These are phyloP conservation scores for Caerostris extrusa DNA, from an alignment of 1,140 invertebrate species.

Conservation along the genomic window DNA sequence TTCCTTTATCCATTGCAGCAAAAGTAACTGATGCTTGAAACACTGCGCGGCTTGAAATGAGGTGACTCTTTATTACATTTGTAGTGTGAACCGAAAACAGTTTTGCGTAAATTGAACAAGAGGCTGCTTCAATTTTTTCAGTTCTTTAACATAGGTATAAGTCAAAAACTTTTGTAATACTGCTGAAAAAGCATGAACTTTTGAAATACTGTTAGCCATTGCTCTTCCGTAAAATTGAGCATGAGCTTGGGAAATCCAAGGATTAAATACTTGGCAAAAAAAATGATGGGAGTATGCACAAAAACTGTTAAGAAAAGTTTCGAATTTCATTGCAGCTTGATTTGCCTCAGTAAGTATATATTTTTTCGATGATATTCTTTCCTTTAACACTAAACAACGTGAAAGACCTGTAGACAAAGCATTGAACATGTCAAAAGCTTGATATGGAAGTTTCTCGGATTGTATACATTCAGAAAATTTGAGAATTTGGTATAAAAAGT, in stretches of 20 bases:
- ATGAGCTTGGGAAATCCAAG: slow-evolving; percentile 24
- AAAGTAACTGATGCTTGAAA: slow-evolving; percentile 55
- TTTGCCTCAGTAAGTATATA: background rate
- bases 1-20: slow-evolving; percentile 54
- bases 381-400: slow-evolving; percentile 43
- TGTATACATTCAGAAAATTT: slow-evolving; percentile 43
- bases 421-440: slow-evolving; percentile 60
- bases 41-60: background rate
- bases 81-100: slow-evolving; percentile 55
- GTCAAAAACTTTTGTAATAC: background rate
- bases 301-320: slow-evolving; percentile 40
- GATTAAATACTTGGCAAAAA: slow-evolving; percentile 64
- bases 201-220: slow-evolving; percentile 41
- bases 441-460: slow-evolving; percentile 41
- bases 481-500: slow-evolving; percentile 48
- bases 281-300: slow-evolving; percentile 17
- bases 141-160: slow-evolving; percentile 28
- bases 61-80: slow-evolving; percentile 41
- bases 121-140: slow-evolving; percentile 35
- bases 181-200: background rate
- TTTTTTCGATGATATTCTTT: slow-evolving; percentile 49
- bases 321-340: background rate
- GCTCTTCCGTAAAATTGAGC: slow-evolving; percentile 16
- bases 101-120: slow-evolving; percentile 46
- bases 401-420: slow-evolving; percentile 47